These are phyloP conservation scores for Gymnarchus niloticus DNA, from an alignment of 2,113 vertebrate species.

Conservation along the genomic window DNA sequence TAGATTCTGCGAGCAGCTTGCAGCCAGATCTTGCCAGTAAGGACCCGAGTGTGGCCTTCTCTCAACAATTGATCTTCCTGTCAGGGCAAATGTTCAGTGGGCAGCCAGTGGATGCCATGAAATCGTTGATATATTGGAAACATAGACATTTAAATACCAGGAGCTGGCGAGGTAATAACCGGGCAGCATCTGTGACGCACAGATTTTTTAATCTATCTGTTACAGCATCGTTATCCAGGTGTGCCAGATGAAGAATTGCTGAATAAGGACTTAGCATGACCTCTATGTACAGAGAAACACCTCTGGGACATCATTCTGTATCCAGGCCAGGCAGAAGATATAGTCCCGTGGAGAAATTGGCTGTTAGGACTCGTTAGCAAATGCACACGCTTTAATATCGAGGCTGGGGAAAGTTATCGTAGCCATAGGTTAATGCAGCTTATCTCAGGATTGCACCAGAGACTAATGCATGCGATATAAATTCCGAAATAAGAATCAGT, in stretches of 20 bases:
- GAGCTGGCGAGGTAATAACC: not conserved
- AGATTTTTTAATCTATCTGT: not conserved
- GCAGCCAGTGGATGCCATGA: not conserved
- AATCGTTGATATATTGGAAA: constrained; percentile 14
- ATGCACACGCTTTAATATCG: not conserved
- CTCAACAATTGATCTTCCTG: not conserved
- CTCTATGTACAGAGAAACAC: not conserved
- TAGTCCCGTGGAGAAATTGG: not conserved
- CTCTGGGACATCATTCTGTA: not conserved
- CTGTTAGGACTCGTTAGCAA: not conserved
- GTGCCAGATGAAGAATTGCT: not conserved
- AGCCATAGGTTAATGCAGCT: not conserved
- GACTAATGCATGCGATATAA: not conserved
- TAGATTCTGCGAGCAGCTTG: constrained; percentile 13
- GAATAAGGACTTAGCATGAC: not conserved
- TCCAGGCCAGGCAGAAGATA: not conserved
- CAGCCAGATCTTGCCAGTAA: not conserved
- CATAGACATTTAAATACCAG: constrained; percentile 14
- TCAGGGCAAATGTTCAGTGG: not conserved
- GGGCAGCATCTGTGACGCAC: not conserved
- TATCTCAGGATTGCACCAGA: not conserved
- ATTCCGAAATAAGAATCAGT: not conserved
- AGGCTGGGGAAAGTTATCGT: not conserved
- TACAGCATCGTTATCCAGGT: not conserved
- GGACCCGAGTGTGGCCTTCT: not conserved